Evolutionary conservation across 2,797 vertebrate genomes (phyloP), one percentile per base, ranked within the genome.

Genomic region (Eulemur mongoz): DNA sequence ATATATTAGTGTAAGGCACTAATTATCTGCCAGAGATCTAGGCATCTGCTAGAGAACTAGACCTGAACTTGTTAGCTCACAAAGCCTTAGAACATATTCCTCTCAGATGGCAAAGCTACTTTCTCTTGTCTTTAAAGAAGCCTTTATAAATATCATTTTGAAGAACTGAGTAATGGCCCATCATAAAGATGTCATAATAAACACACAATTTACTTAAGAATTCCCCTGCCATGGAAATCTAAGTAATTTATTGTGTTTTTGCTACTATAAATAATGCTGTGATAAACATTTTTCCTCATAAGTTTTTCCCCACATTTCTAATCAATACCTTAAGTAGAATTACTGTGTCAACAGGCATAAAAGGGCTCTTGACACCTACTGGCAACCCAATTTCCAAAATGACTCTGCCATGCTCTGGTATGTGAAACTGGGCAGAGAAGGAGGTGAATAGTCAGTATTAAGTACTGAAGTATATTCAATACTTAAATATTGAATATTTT

Each of bases 271-370:
- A 79, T 82, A 94, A 57, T 18, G 22, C 32, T 69, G n/a, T n/a
- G 25, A 72, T 38, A 38, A 85, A 59, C 80, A 61, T 61, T 93
- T 88, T 79, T 72, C 76, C 78, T 88, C 43, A 4, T 52, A 61
- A 35, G 13, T 84, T 72, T 88, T 76, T 43, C 23, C 9, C 61
- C 52, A 86, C 32, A 17, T 69, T 95, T 95, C 84, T 96, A 43
- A 91, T 91, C 45, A 96, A 18, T 63, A 79, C 30, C 27, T 93
- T 73, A 80, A 69, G 65, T 81, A 40, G 50, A 91, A 76, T 50
- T 72, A 50, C 13, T 61, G 0, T 63, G 38, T 45, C n/a, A 65
- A 35, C 3, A 4, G 43, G 12, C 17, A 32, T 23, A 38, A 89
- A 67, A 69, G 52, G 45, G 15, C 15, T 87, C 54, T 23, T 84